Percentiles rank a stretch among this genome's conserved stretches.
These are phyloP conservation scores for Brachionus rotundiformis DNA, from an alignment of 1,140 invertebrate species.

Conservation along the genomic window DNA sequence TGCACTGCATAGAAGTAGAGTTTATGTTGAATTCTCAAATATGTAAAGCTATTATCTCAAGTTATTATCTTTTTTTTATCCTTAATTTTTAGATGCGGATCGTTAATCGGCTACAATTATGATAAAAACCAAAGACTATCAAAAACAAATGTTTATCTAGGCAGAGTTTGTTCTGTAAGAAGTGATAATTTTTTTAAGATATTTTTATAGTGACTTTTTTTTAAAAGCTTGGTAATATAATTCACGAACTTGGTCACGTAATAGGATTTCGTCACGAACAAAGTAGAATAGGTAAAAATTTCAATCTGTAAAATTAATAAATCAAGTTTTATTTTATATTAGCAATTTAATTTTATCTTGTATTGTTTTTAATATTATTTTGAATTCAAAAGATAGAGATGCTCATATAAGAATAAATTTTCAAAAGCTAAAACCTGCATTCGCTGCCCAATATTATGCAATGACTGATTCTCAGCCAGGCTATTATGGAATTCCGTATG, in stretches of 20 bases:
- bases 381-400: slow-evolving; percentile 57
- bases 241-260: slow-evolving; percentile 72
- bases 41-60: not conserved
- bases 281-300: slow-evolving; percentile 53
- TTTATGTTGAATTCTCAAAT: slow-evolving; percentile 21
- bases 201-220: not conserved
- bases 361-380: not conserved
- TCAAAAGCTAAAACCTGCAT: slow-evolving; percentile 55
- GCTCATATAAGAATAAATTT: slow-evolving; percentile 56
- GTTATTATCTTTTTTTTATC: slow-evolving; percentile 12
- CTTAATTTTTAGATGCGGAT: slow-evolving; percentile 28
- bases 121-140: not conserved
- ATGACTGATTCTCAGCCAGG: slow-evolving; percentile 11
- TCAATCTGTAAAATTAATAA: not conserved
- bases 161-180: slow-evolving; percentile 22
- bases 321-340: no score
- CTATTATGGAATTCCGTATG: slow-evolving; percentile 54
- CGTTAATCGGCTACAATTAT: slow-evolving; percentile 38
- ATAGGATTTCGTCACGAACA: slow-evolving; percentile 68
- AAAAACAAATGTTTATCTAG: slow-evolving; percentile 43
- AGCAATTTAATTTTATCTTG: no score
- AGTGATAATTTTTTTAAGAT: not conserved
- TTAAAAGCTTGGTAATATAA: slow-evolving; percentile 65
- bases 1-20: not conserved
- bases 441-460: not conserved